Evolutionary conservation across 1,140 invertebrate genomes (phyloP), one percentile per base, ranked within the genome.

Genomic region (Aphidius gifuensis): DNA sequence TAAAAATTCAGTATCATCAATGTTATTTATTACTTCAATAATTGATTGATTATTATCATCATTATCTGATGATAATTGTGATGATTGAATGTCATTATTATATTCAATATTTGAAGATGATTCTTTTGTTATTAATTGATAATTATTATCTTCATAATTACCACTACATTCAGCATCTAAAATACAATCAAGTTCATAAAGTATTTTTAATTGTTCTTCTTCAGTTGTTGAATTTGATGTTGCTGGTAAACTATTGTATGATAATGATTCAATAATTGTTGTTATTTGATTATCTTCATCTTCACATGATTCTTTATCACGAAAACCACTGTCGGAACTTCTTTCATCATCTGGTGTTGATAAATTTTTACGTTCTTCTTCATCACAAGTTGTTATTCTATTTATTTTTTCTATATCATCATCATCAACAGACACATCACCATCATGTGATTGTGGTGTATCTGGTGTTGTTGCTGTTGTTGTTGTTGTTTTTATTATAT

Each of bases 271-370:
- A 66, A 4, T 72, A 58, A 42, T 73, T 64, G 9, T 74, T 68
- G 59, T 73, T 81, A 32, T 32, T 32, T 32, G 23, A 32, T 32
- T 32, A 47, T 83, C 82, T 44, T 83, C 82, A 42, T 83, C 82
- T 65, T 83, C 82, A 60, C 79, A 83, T 5, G 79, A 83, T 60
- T 83, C 82, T 64, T 84, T 84, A 49, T 84, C 83, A 9, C 82
- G 71, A 50, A 83, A 84, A 60, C 83, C 83, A 7, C 82, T 83
- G 60, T 84, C 83, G 6, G 82, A 83, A 61, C 83, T 84, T 46
- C 82, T 71, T 58, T 84, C 83, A 40, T 84, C 83, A 58, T 84
- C 83, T 1, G 83, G 83, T 0, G 83, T 84, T 6, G 78, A 77
- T 6, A 81, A 66, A n/a, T 73, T 69, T 58, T 83, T 83, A 11